Conservation (phyloP, 2,797 vertebrate species). For the Macrochelys suwanniensis region DNA sequence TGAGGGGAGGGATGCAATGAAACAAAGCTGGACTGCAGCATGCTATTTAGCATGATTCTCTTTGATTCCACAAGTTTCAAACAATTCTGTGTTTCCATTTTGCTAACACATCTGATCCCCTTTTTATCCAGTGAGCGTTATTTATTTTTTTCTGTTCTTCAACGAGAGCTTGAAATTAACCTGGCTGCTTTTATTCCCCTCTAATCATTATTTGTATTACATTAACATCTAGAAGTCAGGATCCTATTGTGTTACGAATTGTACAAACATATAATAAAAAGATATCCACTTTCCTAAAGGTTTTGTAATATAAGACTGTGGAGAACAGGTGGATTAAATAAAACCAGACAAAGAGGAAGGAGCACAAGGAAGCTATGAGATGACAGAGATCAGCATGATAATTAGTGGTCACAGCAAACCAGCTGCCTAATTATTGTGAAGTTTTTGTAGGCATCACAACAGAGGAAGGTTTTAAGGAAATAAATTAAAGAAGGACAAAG, state of each 20-base stretch:
- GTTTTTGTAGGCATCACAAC: neutral
- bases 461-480: neutral
- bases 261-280: conserved; percentile 63
- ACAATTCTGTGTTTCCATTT: conserved; percentile 36
- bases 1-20: neutral
- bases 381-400: neutral
- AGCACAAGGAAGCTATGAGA: conserved; percentile 14
- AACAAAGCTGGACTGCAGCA: neutral
- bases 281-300: conserved; percentile 38
- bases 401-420: neutral
- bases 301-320: neutral
- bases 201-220: conserved; percentile 72
- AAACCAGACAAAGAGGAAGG: conserved; percentile 26
- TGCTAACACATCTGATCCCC: conserved; percentile 44
- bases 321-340: conserved; percentile 30
- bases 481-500: neutral
- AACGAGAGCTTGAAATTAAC: conserved; percentile 39
- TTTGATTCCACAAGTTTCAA: conserved; percentile 35
- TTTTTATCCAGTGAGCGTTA: conserved; percentile 19
- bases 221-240: conserved; percentile 58
- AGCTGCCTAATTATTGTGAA: fast-evolving
- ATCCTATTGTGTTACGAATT: conserved; percentile 52
- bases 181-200: conserved; percentile 28
- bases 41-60: neutral
- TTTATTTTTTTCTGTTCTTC: conserved; percentile 21